Conservation (phyloP, 2,113 vertebrate species). For the Sinosuthora webbiana region DNA sequence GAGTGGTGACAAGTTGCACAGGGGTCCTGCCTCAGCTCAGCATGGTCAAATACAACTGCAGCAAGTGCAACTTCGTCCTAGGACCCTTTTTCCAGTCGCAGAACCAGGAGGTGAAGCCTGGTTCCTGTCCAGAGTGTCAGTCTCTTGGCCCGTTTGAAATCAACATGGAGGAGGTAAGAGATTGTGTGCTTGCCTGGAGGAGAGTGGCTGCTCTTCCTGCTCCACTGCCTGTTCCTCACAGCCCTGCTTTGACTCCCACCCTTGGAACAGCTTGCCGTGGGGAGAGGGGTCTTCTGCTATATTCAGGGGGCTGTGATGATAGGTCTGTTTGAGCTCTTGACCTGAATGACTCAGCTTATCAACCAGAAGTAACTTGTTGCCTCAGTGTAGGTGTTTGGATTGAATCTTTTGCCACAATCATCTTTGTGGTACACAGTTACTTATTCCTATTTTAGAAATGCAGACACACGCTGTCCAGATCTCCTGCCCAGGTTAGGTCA, state of each 20-base stretch:
- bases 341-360: background rate
- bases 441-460: background rate
- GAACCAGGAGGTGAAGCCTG: conserved; percentile 97
- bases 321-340: background rate
- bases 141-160: conserved; percentile 93
- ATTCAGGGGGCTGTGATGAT: background rate
- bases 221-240: background rate
- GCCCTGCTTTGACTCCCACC: background rate
- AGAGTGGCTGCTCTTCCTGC: background rate
- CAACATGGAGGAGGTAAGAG: conserved; percentile 97
- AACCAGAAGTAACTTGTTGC: background rate
- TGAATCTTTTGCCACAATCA: background rate
- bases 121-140: conserved; percentile 96
- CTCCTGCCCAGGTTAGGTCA: background rate
- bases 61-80: conserved; percentile 92
- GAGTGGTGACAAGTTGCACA: conserved; percentile 94
- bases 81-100: conserved; percentile 96
- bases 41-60: conserved; percentile 97
- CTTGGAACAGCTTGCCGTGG: background rate
- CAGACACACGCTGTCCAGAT: background rate
- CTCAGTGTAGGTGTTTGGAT: background rate
- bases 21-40: conserved; percentile 95
- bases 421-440: background rate
- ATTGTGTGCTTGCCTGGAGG: background rate
- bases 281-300: background rate